phyloP scores from a whole-genome alignment of 2,797 vertebrate genomes.

The Sciaenops ocellatus region DNA sequence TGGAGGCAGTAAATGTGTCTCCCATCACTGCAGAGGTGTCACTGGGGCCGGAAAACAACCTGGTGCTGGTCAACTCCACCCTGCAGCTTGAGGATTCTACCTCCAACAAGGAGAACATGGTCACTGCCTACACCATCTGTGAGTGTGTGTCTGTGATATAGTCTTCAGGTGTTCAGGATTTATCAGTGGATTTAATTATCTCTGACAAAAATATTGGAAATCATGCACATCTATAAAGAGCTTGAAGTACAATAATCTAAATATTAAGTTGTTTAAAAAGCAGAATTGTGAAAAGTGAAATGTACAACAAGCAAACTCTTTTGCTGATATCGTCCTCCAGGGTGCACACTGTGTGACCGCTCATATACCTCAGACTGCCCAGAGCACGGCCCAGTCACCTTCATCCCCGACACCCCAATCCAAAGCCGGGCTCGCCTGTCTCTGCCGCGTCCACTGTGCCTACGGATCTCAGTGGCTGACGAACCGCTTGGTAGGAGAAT shows the following conservation, averaged over 20 bases:
- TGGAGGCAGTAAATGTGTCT: constrained; percentile 94
- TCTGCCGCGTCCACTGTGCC: constrained; percentile 92
- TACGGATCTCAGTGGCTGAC: constrained; percentile 92
- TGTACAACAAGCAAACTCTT: neutral
- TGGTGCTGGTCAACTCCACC: constrained; percentile 93
- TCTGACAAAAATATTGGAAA: neutral
- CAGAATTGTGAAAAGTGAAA: neutral
- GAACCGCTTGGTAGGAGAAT: constrained; percentile 90
- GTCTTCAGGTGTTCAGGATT: neutral
- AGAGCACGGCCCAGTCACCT: constrained; percentile 96
- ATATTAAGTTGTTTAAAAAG: no score
- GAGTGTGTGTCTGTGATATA: constrained; percentile 75
- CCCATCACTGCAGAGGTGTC: constrained; percentile 95
- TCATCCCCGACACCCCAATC: constrained; percentile 94
- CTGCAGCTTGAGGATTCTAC: constrained; percentile 95
- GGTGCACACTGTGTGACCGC: constrained; percentile 97
- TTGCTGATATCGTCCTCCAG: constrained; percentile 78
- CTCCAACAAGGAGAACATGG: constrained; percentile 97
- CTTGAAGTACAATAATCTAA: no score
- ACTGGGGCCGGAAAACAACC: constrained; percentile 93
- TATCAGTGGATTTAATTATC: neutral
- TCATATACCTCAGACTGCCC: constrained; percentile 97
- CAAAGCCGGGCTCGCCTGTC: constrained; percentile 96
- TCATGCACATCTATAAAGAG: neutral
- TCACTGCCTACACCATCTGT: constrained; percentile 95